Evolutionary conservation across 2,113 vertebrate genomes (phyloP), one percentile per base, ranked within the genome.

Genomic region (Nibea coibor): DNA sequence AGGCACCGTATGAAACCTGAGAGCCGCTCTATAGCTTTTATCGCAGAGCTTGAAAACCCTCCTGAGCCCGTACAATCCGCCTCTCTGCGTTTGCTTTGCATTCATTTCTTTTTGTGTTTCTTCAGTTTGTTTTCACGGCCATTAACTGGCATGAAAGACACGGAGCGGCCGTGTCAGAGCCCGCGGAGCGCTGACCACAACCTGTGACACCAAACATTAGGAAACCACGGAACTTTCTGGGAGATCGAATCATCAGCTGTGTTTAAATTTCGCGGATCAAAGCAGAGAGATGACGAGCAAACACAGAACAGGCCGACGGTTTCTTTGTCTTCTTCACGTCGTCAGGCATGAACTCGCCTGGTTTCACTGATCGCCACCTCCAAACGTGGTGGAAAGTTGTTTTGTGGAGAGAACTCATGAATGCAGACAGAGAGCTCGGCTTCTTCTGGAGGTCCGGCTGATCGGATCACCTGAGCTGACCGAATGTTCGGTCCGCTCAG

Each of bases 1-100:
- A 57, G 19, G 20, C 70, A 12, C 51, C 51, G 43, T 35, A 42
- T 71, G 83, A 80, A 87, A 83, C 80, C 82, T 22, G 53, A 85
- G 80, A 83, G 39, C 66, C 2, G 66, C 81, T 73, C 73, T 22
- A 20, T 51, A 51, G 72, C 76, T 69, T 73, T 78, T 75, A 67
- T 54, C 16, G 16, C 3, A 1, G 48, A 48, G 63, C 56, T 42
- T 48, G 28, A 67, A 75, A 75, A 81, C 54, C 61, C 67, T 74
- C 78, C 66, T 24, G 78, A 67, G 63, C 28, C 9, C 43, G 16
- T 1, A 43, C 48, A 51, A 45, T 71, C 61, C 54, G 16, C 24
- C 62, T 24, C 58, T n/a, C 24, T 10, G 3, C 39, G 45, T 81
- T 63, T 63, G 75, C 79, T 80, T 74, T 70, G 57, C 68, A 31